Base-by-base conservation (phyloP, 2,113 vertebrate genomes). In the Noctilio leporinus region DNA sequence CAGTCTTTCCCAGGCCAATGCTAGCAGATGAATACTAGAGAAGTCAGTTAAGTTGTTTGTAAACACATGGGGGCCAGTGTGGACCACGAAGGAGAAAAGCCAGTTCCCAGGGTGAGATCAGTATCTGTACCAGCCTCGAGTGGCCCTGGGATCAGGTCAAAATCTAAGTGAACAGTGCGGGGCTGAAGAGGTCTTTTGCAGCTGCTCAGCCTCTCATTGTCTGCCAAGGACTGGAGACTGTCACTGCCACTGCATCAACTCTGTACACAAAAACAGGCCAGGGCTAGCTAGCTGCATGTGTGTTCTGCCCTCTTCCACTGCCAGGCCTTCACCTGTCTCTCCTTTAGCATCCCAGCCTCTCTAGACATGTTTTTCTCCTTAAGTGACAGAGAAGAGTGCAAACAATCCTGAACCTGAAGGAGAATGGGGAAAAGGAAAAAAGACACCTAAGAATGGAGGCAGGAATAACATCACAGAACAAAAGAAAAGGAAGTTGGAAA, bases 201-300 rank as follows among this genome's bases (percentile, higher is more conserved):
- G 99, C 99, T 99, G 99, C 98, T 99, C 98, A 97, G 98, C 98
- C 98, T 98, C 98, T 98, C 93, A 98, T 99, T 99, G 98, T 99
- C 97, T 94, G 26, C 97, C 95, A 95, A 97, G 99, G 99, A 98
- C 98, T 98, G 73, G 98, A 98, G 98, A 98, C 98, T 97, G 98
- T 51, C 97, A 94, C 98, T 98, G 98, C 98, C 98, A 98, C 96
- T 96, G 98, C 96, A 96, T 98, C 98, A 98, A 98, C 97, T 98
- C 98, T 98, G 96, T 98, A 99, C 99, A 98, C 98, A 99, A 98
- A 99, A 99, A 98, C 98, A 98, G 98, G 99, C 94, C 95, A 96
- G 98, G 98, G 98, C 98, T 98, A 98, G 99, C 98, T 98, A 98
- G 98, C 98, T 98, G 98, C 12, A 49, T 12, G 26, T 12, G 57